Base-by-base conservation (phyloP, 2,113 vertebrate genomes). In the Seriola rivoliana region DNA sequence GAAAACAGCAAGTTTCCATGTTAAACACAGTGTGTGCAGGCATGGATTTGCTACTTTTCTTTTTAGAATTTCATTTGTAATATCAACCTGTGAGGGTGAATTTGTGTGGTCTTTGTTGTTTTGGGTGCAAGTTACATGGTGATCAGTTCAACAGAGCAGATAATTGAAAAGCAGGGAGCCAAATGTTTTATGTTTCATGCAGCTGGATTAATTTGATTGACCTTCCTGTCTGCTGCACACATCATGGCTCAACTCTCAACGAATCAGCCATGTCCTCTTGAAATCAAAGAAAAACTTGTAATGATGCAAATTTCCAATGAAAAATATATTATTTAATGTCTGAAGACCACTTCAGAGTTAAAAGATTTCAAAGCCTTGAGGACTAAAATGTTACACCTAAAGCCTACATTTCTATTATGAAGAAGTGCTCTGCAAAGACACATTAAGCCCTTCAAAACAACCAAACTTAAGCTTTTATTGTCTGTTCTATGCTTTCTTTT, bases 81-180 rank as follows among this genome's bases (percentile, higher is more conserved):
- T 17, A 67, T 75, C 13, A 64, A 40, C 21, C 29, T 71, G 17
- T 40, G 25, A 48, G 48, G 8, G 19, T 29, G n/a, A n/a, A 29
- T 50, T 10, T 38, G 13, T 58, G 50, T 36, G 17, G n/a, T 11
- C 3, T 68, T 34, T 71, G 29, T 66, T 23, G 48, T 46, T 52
- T 36, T 3, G 32, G 42, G 60, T 66, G 14, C 60, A 36, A 13
- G 69, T 55, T 38, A 40, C 25, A 62, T 16, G 34, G 57, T 62
- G 23, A 86, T 70, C 65, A 77, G 76, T 34, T 71, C 88, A 86
- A 40, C 80, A 80, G 74, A 89, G 86, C 44, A 77, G 87, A 76
- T 85, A 62, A 92, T 90, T 85, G 82, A 83, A 86, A 75, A 81
- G 29, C 58, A 58, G 48, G 57, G 14, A 76, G 13, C 32, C 44